phyloP scores from a whole-genome alignment of 2,797 vertebrate species.

The Manis javanica region DNA sequence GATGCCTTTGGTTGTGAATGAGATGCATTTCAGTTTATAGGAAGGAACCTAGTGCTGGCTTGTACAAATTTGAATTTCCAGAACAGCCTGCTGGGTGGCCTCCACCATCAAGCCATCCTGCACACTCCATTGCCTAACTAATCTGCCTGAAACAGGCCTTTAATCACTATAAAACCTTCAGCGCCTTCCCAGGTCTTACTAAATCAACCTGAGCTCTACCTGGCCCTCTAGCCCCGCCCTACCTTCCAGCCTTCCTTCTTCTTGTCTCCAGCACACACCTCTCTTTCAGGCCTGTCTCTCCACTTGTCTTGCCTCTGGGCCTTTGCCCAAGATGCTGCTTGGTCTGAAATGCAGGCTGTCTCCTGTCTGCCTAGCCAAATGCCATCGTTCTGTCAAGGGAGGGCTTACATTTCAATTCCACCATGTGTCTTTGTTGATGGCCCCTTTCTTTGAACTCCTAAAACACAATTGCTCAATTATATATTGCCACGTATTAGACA shows the following conservation, averaged over 20 bases:
- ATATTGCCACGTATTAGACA: not conserved
- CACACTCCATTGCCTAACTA: not conserved
- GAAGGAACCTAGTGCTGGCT: not conserved
- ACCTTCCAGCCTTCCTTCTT: not conserved
- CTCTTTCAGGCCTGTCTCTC: not conserved
- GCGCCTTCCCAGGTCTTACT: not conserved
- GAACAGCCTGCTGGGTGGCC: constrained; percentile 1
- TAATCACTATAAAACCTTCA: not conserved
- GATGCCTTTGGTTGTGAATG: not conserved
- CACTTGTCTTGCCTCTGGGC: not conserved
- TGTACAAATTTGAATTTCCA: constrained; percentile 6
- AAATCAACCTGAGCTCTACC: not conserved
- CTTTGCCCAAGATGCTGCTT: not conserved
- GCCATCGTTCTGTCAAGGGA: not conserved
- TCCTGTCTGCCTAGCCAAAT: not conserved
- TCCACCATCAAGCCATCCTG: not conserved
- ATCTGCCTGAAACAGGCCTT: not conserved
- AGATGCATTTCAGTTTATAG: not conserved
- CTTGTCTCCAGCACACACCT: not conserved
- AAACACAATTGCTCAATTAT: constrained; percentile 7
- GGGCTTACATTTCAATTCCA: not conserved
- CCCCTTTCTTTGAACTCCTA: constrained; percentile 41
- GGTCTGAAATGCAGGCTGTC: not conserved
- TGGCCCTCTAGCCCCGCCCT: not conserved
- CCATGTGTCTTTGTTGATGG: not conserved